A percentile compares a stretch with the other conserved stretches of the same genome.
Conservation (phyloP, 2,113 vertebrate species). For the Pitta sordida region DNA sequence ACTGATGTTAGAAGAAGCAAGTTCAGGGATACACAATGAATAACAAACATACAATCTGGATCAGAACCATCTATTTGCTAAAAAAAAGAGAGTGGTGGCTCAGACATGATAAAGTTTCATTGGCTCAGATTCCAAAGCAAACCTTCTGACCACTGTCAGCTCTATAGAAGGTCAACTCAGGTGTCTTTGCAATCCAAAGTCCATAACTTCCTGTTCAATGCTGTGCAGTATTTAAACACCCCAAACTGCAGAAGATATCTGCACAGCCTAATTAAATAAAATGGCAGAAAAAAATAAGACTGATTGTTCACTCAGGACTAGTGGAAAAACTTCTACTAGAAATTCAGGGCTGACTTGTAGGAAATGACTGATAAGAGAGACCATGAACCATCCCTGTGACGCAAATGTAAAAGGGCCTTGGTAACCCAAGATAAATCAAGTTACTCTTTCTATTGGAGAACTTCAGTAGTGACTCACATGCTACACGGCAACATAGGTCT, state of each 20-base stretch:
- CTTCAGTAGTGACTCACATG: background rate
- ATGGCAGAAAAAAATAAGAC: background rate
- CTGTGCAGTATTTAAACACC: background rate
- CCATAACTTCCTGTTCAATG: background rate
- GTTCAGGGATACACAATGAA: background rate
- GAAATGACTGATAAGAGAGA: background rate
- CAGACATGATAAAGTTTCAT: background rate
- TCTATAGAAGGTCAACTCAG: background rate
- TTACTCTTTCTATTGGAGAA: background rate
- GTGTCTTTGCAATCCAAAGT: background rate
- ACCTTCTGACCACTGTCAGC: background rate
- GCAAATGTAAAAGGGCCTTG: background rate
- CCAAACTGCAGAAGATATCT: background rate
- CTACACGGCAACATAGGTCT: background rate
- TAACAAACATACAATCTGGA: background rate
- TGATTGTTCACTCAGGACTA: background rate
- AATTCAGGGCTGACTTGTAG: background rate
- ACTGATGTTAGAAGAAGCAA: background rate
- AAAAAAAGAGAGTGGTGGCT: background rate
- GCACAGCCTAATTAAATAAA: background rate
- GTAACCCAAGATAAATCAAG: background rate
- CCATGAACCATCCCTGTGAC: background rate
- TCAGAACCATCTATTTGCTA: background rate
- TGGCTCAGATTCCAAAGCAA: background rate
- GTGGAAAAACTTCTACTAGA: background rate